Conservation (phyloP, 2,113 vertebrate species). For the Dasyprocta punctata region DNA sequence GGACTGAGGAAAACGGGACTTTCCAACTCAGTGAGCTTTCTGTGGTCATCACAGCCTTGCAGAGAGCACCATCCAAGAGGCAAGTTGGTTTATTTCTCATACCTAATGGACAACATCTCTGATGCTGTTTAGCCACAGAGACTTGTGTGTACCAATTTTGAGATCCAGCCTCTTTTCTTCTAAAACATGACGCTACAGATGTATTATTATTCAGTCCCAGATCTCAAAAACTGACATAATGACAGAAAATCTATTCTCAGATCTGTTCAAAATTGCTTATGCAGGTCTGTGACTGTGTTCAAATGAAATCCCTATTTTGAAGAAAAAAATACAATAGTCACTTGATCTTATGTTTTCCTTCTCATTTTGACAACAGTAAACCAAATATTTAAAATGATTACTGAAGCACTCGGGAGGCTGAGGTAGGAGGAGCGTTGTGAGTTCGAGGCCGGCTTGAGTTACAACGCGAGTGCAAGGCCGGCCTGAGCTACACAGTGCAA, state of each 20-base stretch:
- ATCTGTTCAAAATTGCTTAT: background rate
- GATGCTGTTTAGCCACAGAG: background rate
- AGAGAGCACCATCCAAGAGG: background rate
- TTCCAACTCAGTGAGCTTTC: background rate
- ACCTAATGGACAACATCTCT: fast-evolving
- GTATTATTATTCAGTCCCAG: background rate
- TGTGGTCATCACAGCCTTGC: background rate
- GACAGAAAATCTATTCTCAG: background rate
- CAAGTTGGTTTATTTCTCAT: background rate
- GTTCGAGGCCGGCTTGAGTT: no score
- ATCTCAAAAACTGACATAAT: background rate
- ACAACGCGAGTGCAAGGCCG: no score
- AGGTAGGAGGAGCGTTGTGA: no score
- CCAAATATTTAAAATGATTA: background rate
- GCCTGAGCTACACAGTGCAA: no score
- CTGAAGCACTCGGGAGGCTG: no score
- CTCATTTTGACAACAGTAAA: conserved; percentile 22
- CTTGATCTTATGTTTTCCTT: background rate
- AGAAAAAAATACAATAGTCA: background rate
- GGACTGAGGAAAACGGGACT: background rate
- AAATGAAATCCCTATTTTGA: background rate
- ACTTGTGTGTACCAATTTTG: background rate
- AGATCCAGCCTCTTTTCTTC: background rate
- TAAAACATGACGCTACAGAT: background rate
- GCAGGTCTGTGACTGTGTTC: background rate